These are phyloP conservation scores for Toxotes jaculatrix DNA, from an alignment of 2,113 vertebrate species.

Conservation along the genomic window DNA sequence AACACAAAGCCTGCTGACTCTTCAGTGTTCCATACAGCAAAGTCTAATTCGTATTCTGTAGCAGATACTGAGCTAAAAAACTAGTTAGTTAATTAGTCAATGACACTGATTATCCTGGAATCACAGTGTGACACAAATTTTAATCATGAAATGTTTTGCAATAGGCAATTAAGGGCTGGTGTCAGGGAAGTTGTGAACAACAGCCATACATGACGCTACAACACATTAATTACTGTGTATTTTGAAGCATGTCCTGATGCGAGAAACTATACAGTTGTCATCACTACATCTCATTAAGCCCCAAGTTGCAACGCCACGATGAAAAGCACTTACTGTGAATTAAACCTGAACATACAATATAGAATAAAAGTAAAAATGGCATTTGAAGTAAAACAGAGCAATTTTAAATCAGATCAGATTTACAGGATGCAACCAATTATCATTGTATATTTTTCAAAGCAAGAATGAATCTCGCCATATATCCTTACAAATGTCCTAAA, in stretches of 20 bases:
- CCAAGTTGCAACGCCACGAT: neutral
- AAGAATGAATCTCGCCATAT: conserved; percentile 4
- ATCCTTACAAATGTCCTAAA: conserved; percentile 38
- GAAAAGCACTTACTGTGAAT: neutral
- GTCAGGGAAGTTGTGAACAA: neutral
- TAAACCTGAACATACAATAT: neutral
- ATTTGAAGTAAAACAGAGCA: neutral
- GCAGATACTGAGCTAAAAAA: neutral
- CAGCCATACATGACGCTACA: neutral
- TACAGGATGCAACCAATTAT: neutral
- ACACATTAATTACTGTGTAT: neutral
- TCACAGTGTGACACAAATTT: neutral
- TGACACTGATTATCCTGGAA: neutral
- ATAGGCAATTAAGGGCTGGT: neutral
- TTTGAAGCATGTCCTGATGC: conserved; percentile 5
- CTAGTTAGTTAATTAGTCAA: neutral
- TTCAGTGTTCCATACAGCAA: neutral
- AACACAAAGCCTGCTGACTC: neutral
- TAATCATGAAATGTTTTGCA: conserved; percentile 18
- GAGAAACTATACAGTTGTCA: conserved; percentile 10
- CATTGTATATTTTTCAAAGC: neutral
- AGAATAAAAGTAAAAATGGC: neutral
- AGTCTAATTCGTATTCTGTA: neutral
- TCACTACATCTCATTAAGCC: conserved; percentile 14
- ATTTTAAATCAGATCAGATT: neutral